Percentiles rank a stretch among this genome's conserved stretches.
phyloP scores from a whole-genome alignment of 2,113 vertebrate species.

The Morphnarchus princeps region DNA sequence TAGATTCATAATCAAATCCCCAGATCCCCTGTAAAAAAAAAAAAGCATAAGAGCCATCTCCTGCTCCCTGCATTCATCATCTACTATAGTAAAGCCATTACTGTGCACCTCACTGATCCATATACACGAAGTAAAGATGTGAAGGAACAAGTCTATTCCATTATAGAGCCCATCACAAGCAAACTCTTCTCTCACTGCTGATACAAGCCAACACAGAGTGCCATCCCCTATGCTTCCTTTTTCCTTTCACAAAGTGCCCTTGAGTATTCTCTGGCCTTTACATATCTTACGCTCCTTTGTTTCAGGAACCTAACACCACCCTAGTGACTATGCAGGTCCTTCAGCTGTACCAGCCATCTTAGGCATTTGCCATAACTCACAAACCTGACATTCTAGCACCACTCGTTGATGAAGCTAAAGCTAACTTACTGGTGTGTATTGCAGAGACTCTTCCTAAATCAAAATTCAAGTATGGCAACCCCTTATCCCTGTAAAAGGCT shows the following conservation, averaged over 20 bases:
- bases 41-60: fast-evolving
- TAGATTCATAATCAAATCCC: neutral
- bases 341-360: neutral
- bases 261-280: neutral
- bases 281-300: neutral
- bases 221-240: neutral
- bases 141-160: neutral
- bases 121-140: neutral
- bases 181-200: neutral
- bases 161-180: neutral
- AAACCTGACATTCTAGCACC: neutral
- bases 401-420: neutral
- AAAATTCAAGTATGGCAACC: neutral
- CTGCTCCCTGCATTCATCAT: neutral
- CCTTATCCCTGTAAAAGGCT: neutral
- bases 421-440: neutral
- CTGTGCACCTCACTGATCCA: neutral
- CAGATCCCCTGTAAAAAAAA: neutral
- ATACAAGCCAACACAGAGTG: neutral
- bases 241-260: neutral
- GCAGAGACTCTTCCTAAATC: neutral
- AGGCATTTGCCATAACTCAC: neutral
- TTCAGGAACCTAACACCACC: neutral
- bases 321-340: neutral
- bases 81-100: neutral